phyloP scores from a whole-genome alignment of 92 coral and sea anemone genomes.

The Parazoanthus darwini region DNA sequence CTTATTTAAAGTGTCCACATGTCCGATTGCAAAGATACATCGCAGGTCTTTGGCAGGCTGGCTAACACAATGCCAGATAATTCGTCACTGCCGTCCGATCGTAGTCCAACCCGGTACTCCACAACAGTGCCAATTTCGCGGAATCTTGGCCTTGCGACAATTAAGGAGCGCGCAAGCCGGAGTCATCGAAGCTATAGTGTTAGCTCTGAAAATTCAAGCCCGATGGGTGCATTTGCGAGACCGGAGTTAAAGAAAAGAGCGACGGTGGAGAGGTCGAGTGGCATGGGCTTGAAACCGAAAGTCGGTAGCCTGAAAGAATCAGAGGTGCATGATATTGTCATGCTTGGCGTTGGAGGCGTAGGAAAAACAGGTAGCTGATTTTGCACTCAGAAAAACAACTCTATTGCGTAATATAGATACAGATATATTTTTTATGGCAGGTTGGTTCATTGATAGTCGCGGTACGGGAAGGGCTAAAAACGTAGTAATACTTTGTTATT shows the following conservation, averaged over 20 bases:
- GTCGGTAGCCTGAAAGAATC: conserved; percentile 27
- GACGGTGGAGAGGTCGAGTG: background rate
- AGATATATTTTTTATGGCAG: background rate
- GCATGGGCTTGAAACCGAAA: conserved; percentile 3
- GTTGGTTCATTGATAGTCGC: background rate
- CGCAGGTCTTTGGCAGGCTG: background rate
- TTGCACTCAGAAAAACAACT: background rate
- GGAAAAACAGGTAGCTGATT: conserved; percentile 86
- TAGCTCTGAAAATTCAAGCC: background rate
- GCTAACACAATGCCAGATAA: background rate
- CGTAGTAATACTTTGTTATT: background rate
- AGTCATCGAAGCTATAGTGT: background rate
- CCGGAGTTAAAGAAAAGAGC: conserved; percentile 34
- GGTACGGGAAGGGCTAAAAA: background rate
- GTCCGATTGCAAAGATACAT: conserved; percentile 20
- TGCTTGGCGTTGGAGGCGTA: conserved; percentile 92
- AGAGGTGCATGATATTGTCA: conserved; percentile 80
- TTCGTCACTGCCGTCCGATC: conserved; percentile 1
- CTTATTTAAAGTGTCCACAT: conserved; percentile 29
- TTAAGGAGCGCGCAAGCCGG: background rate
- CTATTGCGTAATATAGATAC: background rate
- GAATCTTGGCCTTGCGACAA: background rate
- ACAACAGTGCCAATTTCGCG: background rate
- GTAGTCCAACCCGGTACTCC: background rate
- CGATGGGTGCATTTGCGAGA: background rate